A percentile compares a stretch with the other conserved stretches of the same genome.
Evolutionary conservation across 2,113 vertebrate species (phyloP).

Genomic region (Siniperca chuatsi): DNA sequence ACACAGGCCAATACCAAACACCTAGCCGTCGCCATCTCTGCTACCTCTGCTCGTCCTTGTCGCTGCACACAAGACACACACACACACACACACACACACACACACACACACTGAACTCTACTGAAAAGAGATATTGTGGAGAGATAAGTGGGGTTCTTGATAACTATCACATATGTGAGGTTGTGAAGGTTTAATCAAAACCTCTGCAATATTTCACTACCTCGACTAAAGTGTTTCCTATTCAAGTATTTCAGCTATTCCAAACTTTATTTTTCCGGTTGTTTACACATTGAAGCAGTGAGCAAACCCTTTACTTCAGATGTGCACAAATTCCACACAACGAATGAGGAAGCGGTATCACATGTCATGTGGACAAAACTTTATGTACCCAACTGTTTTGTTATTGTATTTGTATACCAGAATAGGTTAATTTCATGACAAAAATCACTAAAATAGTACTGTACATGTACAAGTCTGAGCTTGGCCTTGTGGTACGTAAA

Average conservation of each 20-base stretch:
- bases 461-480: neutral
- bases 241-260: neutral
- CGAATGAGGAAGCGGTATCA: neutral
- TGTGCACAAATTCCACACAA: neutral
- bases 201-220: neutral
- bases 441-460: neutral
- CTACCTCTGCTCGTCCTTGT: constrained; percentile 7
- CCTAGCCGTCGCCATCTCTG: neutral
- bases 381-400: neutral
- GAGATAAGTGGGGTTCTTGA: constrained; percentile 4
- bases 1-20: neutral
- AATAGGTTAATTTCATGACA: neutral
- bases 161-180: constrained; percentile 7
- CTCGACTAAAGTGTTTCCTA: neutral
- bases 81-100: neutral
- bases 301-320: neutral
- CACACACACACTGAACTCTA: constrained; percentile 9
- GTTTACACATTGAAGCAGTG: neutral
- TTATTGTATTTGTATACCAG: neutral
- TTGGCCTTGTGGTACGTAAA: neutral
- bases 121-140: constrained; percentile 2
- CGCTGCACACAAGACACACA: neutral
- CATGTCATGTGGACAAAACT: neutral
- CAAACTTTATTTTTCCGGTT: neutral
- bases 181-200: neutral